Evolutionary conservation across 64 coral and sea anemone genomes (phyloP).

Genomic region (Pachyseris speciosa): DNA sequence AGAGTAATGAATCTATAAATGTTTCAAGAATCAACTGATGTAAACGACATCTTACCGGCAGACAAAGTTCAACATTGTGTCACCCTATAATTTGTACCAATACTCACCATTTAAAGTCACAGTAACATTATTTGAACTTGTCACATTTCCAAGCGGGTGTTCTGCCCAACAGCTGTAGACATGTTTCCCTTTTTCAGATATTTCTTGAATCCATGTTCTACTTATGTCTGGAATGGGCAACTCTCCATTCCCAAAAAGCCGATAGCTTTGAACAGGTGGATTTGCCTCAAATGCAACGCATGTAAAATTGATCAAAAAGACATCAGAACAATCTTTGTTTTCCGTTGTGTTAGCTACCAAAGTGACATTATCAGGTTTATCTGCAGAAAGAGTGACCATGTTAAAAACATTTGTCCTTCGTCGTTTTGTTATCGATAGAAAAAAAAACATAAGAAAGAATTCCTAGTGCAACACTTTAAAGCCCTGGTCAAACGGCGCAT

Average conservation of each 20-base stretch:
- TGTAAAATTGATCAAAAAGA: neutral
- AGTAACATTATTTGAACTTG: neutral
- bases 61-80: too few relatives aligned
- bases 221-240: neutral
- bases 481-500: too few relatives aligned
- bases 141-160: neutral
- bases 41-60: too few relatives aligned
- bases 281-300: neutral
- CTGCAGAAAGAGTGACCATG: neutral
- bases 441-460: too few relatives aligned
- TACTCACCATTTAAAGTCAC: neutral
- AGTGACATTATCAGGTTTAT: neutral
- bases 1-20: too few relatives aligned
- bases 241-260: neutral
- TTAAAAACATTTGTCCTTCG: too few relatives aligned
- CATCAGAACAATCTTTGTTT: neutral
- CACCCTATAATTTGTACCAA: neutral
- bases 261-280: neutral
- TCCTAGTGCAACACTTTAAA: too few relatives aligned
- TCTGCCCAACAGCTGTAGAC: neutral
- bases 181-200: neutral
- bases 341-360: neutral
- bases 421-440: too few relatives aligned
- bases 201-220: neutral
- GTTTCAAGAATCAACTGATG: too few relatives aligned